These are phyloP conservation scores for Parnassius mnemosyne DNA, from an alignment of 2,888 invertebrate species.

Conservation along the genomic window DNA sequence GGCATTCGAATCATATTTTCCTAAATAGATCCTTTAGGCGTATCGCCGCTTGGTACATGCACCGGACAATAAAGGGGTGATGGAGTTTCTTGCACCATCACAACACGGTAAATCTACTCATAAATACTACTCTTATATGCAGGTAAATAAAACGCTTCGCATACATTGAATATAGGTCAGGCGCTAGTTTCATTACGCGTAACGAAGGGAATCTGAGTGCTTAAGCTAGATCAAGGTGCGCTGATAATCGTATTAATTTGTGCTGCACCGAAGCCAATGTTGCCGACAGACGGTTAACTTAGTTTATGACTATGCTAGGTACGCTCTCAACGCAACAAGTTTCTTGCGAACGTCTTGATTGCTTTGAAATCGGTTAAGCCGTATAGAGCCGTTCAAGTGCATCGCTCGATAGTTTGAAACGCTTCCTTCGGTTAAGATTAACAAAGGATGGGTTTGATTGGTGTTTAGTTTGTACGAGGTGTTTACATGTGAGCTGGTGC, in stretches of 20 bases:
- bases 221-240: conserved; percentile 71
- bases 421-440: conserved; percentile 33
- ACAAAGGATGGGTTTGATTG: conserved; percentile 32
- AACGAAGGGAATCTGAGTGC: conserved; percentile 67
- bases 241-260: conserved; percentile 78
- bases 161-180: conserved; percentile 8
- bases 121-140: background rate
- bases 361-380: conserved; percentile 70
- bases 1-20: background rate
- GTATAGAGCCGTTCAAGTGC: conserved; percentile 51
- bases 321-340: conserved; percentile 75
- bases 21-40: too few species aligned
- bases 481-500: background rate
- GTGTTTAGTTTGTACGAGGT: conserved; percentile 6
- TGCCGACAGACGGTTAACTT: conserved; percentile 72
- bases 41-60: too few species aligned
- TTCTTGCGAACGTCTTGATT: conserved; percentile 72
- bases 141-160: conserved; percentile 1
- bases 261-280: conserved; percentile 66
- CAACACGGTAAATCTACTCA: too few species aligned
- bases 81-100: too few species aligned
- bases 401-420: conserved; percentile 48
- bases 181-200: conserved; percentile 48
- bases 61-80: too few species aligned
- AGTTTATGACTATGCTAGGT: conserved; percentile 75